Evolutionary conservation across 53 echinoderm and acorn worm species (phyloP).

Genomic region (Glandiceps talaboti): DNA sequence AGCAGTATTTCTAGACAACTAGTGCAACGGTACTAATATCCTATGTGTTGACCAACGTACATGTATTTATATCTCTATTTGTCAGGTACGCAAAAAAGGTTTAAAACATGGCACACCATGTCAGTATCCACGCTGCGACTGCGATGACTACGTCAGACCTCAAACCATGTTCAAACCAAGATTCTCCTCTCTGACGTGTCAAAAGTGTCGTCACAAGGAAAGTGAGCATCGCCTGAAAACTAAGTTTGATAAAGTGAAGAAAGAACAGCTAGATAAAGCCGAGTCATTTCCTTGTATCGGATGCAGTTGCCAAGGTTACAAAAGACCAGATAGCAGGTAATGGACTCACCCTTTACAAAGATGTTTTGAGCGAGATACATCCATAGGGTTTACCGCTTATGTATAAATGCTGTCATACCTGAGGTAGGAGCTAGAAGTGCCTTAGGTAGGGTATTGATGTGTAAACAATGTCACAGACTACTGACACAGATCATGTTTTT

Average conservation of each 20-base stretch:
- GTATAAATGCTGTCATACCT: too few relatives aligned
- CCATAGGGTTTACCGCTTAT: too few relatives aligned
- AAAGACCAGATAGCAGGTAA: slow-evolving; percentile 41
- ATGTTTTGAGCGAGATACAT: too few relatives aligned
- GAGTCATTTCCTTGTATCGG: slow-evolving; percentile 32
- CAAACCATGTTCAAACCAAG: slow-evolving; percentile 26
- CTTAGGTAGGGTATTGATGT: too few relatives aligned
- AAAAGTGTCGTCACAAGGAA: slow-evolving; percentile 55
- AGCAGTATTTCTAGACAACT: too few relatives aligned
- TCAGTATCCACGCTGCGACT: slow-evolving; percentile 44
- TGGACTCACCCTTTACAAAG: too few relatives aligned
- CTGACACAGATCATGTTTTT: too few relatives aligned
- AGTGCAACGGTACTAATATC: too few relatives aligned
- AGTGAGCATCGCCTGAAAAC: slow-evolving; percentile 65
- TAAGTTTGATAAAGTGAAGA: slow-evolving; percentile 45
- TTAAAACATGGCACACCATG: slow-evolving; percentile 68
- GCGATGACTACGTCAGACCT: slow-evolving; percentile 45
- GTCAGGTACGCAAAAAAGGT: slow-evolving; percentile 56
- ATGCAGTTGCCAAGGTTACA: slow-evolving; percentile 55
- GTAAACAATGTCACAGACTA: too few relatives aligned
- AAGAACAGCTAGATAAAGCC: slow-evolving; percentile 43
- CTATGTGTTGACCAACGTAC: too few relatives aligned
- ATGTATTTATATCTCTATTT: too few relatives aligned
- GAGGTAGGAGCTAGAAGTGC: too few relatives aligned
- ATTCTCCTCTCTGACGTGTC: slow-evolving; percentile 48